Conservation (phyloP, 2,888 invertebrate species). For the Zonitis immaculata region DNA sequence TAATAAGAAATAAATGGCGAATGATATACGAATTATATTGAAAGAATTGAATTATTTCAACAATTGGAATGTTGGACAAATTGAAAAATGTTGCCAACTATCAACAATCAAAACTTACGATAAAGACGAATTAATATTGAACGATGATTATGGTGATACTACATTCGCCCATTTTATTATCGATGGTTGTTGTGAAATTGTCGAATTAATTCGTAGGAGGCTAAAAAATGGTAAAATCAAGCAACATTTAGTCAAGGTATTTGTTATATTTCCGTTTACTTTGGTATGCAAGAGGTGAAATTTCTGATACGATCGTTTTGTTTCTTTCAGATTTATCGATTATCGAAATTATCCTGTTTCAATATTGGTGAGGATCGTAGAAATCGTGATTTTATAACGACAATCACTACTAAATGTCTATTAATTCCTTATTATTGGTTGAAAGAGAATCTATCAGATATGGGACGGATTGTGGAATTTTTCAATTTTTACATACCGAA, state of each 20-base stretch:
- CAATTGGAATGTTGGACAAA: slow-evolving; percentile 7
- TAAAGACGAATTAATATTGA: slow-evolving; percentile 4
- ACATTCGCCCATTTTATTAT: slow-evolving; percentile 12
- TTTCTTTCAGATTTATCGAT: slow-evolving; percentile 49
- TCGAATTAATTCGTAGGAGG: slow-evolving; percentile 5
- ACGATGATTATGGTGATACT: slow-evolving; percentile 2
- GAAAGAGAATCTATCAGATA: slow-evolving; percentile 42
- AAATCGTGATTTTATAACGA: slow-evolving; percentile 42
- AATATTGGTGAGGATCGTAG: slow-evolving; percentile 39
- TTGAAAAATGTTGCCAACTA: slow-evolving; percentile 9
- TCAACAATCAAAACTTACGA: slow-evolving; percentile 6
- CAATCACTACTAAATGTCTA: slow-evolving; percentile 39
- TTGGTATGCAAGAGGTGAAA: neutral
- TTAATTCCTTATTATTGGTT: slow-evolving; percentile 45
- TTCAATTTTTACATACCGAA: slow-evolving; percentile 41
- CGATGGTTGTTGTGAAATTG: slow-evolving; percentile 7
- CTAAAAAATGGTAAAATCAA: neutral
- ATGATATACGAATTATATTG: neutral
- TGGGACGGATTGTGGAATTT: slow-evolving; percentile 45
- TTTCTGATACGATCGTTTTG: neutral
- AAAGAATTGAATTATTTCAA: slow-evolving; percentile 8
- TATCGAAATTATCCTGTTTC: slow-evolving; percentile 44
- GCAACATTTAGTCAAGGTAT: slow-evolving; percentile 8
- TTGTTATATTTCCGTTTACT: neutral
- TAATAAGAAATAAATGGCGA: neutral